Percentiles rank a stretch among this genome's conserved stretches.
Conservation (phyloP, 2,113 vertebrate species). For the Pelmatolapia mariae region DNA sequence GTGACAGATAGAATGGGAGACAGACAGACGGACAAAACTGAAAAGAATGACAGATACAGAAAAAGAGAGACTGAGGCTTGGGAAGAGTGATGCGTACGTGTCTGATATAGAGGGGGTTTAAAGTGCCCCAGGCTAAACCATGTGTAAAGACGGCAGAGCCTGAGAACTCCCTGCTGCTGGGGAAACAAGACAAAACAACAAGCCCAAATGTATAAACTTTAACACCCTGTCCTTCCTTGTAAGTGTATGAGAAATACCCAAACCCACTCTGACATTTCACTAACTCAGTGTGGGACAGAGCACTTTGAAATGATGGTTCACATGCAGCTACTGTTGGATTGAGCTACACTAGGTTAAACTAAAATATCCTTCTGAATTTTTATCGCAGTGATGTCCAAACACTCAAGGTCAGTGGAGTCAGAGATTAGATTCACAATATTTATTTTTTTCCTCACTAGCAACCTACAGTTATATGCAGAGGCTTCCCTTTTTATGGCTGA, state of each 20-base stretch:
- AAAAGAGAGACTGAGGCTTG: neutral
- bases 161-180: constrained; percentile 44
- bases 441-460: neutral
- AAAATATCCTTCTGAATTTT: neutral
- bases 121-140: constrained; percentile 46
- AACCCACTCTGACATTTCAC: constrained; percentile 36
- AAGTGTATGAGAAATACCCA: constrained; percentile 36
- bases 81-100: neutral
- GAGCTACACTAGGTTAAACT: neutral
- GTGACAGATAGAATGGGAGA: neutral
- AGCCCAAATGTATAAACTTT: constrained; percentile 54
- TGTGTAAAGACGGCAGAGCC: constrained; percentile 42
- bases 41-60: constrained; percentile 30
- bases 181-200: constrained; percentile 55
- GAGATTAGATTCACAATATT: neutral
- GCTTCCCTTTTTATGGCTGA: neutral
- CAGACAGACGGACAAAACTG: neutral
- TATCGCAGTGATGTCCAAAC: neutral
- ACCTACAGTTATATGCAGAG: neutral
- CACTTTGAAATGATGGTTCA: neutral
- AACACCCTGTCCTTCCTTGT: constrained; percentile 45
- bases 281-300: constrained; percentile 3
- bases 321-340: neutral
- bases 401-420: neutral
- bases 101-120: constrained; percentile 16